These are phyloP conservation scores for Anguilla anguilla DNA, from an alignment of 2,797 vertebrate species.

Conservation along the genomic window DNA sequence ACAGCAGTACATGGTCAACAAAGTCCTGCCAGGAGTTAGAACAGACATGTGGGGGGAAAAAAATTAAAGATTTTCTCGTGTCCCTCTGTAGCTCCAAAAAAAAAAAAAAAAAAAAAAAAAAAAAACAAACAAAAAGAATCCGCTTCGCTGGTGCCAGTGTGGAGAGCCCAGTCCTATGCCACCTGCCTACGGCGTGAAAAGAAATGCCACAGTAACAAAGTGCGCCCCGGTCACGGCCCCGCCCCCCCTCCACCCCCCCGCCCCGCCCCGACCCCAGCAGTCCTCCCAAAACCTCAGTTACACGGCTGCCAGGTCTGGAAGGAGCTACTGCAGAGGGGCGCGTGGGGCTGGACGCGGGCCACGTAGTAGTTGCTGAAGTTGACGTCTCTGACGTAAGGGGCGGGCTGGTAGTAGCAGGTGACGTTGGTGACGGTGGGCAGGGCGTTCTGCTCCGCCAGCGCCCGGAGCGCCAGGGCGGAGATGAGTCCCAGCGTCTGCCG, in stretches of 20 bases:
- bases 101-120: background rate
- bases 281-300: conserved; percentile 62
- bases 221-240: background rate
- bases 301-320: conserved; percentile 87
- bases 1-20: conserved; percentile 4
- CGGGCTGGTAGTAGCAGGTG: conserved; percentile 92
- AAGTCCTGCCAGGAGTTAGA: background rate
- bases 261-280: background rate
- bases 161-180: background rate
- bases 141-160: background rate
- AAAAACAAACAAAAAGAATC: background rate
- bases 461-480: conserved; percentile 84
- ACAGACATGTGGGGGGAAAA: background rate
- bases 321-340: conserved; percentile 73
- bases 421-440: conserved; percentile 84
- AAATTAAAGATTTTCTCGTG: background rate
- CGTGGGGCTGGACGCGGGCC: conserved; percentile 85
- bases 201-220: background rate
- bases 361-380: conserved; percentile 92
- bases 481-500: conserved; percentile 94
- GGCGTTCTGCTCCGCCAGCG: conserved; percentile 89
- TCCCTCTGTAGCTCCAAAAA: background rate
- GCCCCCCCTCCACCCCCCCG: background rate
- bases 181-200: background rate
- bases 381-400: conserved; percentile 82